Evolutionary conservation across 2,888 invertebrate genomes (phyloP), one percentile per base, ranked within the genome.

Genomic region (Troilus luridus): DNA sequence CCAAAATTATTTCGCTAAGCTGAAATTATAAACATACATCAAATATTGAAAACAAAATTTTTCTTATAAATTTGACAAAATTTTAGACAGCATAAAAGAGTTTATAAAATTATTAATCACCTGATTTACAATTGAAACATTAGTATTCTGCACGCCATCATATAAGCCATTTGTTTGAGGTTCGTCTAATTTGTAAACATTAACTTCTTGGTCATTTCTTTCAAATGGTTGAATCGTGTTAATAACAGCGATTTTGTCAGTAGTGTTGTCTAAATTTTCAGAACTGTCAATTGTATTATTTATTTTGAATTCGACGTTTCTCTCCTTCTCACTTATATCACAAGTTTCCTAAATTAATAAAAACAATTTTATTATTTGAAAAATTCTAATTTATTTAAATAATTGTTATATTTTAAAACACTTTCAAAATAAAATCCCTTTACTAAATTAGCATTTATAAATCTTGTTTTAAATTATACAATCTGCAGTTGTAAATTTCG

Each of bases 1-100:
- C 89, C n/a, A 91, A 67, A 88, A 90, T 92, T 88, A 91, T 85
- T 54, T 92, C 91, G 60, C 89, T 88, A 56, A 91, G 88, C 92
- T 92, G 85, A 2, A 92, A 92, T 67, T 62, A 58, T 77, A 67
- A 77, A 41, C 41, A 41, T 41, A 41, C 41, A 21, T 60, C 7
- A 59, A 64, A n/a, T 64, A 64, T n/a, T 64, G 19, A 21, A 62
- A 62, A 21, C 19, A 8, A 62, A 5, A 64, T n/a, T 1, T 5
- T 41, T 1, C 41, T 41, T 41, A 41, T 41, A 1, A 41, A 41
- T 41, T 41, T 41, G 41, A 41, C 19, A 59, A 89, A 62, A 81
- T 11, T 88, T 17, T n/a, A 60, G 1, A 77, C 9, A 77, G 2
- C 41, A 7, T 77, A 27, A 8, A 19, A 77, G 17, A 77, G 14